Evolutionary conservation across 2,113 vertebrate species (phyloP), one percentile per base, ranked within the genome.

Genomic region (Passer montanus): DNA sequence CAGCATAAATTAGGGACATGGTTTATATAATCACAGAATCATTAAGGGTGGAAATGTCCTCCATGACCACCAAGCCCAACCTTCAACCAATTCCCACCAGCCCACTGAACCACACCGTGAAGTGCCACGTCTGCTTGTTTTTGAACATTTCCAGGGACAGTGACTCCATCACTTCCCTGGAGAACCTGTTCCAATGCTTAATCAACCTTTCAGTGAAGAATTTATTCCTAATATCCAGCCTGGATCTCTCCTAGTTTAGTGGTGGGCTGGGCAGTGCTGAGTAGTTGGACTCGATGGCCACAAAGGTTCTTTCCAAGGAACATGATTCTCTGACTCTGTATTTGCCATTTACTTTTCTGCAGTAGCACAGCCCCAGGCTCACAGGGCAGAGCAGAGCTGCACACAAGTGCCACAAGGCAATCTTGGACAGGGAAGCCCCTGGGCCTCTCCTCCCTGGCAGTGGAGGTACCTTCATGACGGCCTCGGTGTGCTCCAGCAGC

Each of bases 401-500:
- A 39, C 39, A 14, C 5, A 15, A 78, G 49, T 4, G 13, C 23
- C 43, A 43, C n/a, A 21, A 5, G 55, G 22, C 39, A 23, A 31
- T 30, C 6, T 1, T 19, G 52, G 66, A 4, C 22, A 69, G 31
- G 39, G 70, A 53, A 81, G 4, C 27, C 67, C 50, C 28, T 7
- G 10, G 58, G 33, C 15, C 9, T 22, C 22, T 28, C 26, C 69
- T 41, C 67, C 39, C 47, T 28, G 66, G 52, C 15, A 13, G 18
- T 0, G 4, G 9, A 28, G 41, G 84, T 98, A 99, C 99, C 99
- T 99, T 99, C 98, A 99, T 98, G 77, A 99, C 99, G 0, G 99
- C 99, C 85, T 99, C 99, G 0, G 99, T 99, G 97, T 99, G 99
- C 90, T 99, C 99, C 63, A 99, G 98, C 77, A 99, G 96, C 99